Percentiles rank a stretch among this genome's conserved stretches.
Evolutionary conservation across 2,888 invertebrate species (phyloP).

Genomic region (Cerceris ruficornis): DNA sequence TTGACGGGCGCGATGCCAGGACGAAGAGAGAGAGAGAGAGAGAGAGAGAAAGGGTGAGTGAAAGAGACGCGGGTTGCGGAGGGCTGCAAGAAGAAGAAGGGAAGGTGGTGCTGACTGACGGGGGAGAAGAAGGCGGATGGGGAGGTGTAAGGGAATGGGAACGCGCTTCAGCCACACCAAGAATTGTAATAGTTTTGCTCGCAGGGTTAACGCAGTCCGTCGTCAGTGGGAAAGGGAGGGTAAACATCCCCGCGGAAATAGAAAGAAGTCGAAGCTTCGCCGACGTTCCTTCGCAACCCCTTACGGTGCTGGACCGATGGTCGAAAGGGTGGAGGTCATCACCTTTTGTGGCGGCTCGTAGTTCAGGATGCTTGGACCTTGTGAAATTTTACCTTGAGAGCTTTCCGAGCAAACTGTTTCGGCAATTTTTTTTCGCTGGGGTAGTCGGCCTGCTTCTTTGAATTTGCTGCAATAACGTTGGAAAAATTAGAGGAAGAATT

Average conservation of each 20-base stretch:
- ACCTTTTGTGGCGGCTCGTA: too few species aligned
- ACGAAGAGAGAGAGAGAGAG: conserved; percentile 39
- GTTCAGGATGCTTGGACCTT: too few species aligned
- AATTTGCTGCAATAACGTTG: too few species aligned
- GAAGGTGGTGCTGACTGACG: conserved; percentile 51
- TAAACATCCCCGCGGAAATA: conserved; percentile 42
- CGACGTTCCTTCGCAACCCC: conserved; percentile 14
- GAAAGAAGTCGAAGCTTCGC: conserved; percentile 53
- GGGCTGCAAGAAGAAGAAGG: conserved; percentile 63
- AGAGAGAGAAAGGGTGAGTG: conserved; percentile 25
- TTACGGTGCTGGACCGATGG: background rate
- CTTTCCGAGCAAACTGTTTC: too few species aligned
- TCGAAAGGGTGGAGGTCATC: too few species aligned
- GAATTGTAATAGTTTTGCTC: conserved; percentile 79
- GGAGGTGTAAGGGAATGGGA: conserved; percentile 49
- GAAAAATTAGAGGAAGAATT: too few species aligned
- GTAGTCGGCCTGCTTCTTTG: too few species aligned
- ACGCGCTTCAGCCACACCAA: conserved; percentile 68
- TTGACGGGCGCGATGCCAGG: conserved; percentile 81
- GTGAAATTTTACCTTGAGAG: too few species aligned
- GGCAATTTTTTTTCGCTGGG: too few species aligned
- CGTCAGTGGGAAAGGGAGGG: background rate
- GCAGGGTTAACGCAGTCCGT: conserved; percentile 70
- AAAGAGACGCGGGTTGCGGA: conserved; percentile 55
- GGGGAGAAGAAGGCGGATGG: conserved; percentile 51